These are phyloP conservation scores for Drosophila sordidapex DNA, from an alignment of 2,888 invertebrate species.

Conservation along the genomic window DNA sequence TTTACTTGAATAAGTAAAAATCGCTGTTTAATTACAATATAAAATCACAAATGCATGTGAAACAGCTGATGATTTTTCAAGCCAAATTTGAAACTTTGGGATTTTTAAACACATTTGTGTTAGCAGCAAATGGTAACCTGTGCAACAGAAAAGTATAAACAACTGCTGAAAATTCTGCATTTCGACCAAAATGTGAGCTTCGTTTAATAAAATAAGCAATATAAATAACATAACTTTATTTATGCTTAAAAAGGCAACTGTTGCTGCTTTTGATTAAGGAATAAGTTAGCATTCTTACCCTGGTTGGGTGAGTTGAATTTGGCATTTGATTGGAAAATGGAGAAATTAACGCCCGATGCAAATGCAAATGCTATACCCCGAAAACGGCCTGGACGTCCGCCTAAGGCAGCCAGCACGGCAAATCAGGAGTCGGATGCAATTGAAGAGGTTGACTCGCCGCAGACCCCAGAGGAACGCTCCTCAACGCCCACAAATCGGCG, in stretches of 20 bases:
- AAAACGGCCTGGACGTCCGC: constrained; percentile 47
- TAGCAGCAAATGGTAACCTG: constrained; percentile 13
- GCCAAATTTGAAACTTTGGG: constrained; percentile 1
- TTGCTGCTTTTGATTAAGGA: not conserved
- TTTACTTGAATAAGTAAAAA: not conserved
- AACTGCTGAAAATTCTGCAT: constrained; percentile 16
- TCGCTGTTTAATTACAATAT: not conserved
- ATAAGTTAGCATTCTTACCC: not conserved
- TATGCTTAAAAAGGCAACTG: not conserved
- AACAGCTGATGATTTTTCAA: constrained; percentile 30
- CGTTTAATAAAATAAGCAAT: not conserved
- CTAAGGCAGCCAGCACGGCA: constrained; percentile 18
- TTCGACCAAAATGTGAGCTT: constrained; percentile 24
- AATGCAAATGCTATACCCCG: constrained; percentile 1
- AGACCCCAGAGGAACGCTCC: not conserved
- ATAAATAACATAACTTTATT: not conserved
- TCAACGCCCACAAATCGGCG: constrained; percentile 52
- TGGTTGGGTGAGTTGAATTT: not conserved
- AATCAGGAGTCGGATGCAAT: not conserved
- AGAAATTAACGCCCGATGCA: constrained; percentile 25
- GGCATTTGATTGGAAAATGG: constrained; percentile 26
- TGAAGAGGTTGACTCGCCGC: constrained; percentile 5
- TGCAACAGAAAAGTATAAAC: constrained; percentile 30
- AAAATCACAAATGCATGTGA: not conserved
- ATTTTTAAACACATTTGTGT: constrained; percentile 38